Conservation (phyloP, 2,113 vertebrate genomes). For the Salvelinus alpinus region DNA sequence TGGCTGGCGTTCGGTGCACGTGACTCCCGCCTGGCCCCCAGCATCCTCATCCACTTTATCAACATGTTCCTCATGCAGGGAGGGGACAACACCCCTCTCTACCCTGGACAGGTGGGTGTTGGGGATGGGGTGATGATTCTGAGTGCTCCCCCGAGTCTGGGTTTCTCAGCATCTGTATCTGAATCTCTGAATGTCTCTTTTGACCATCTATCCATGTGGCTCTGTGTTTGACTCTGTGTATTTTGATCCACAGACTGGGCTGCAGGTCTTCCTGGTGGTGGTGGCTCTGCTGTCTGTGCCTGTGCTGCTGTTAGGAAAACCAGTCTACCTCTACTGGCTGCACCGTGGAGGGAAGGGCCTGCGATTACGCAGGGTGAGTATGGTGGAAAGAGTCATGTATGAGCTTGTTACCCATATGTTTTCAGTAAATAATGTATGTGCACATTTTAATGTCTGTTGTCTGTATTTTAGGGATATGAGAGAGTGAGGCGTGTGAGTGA, state of each 20-base stretch:
- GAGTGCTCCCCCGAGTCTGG: background rate
- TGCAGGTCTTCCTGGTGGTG: constrained; percentile 84
- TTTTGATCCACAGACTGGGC: constrained; percentile 69
- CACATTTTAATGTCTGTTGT: background rate
- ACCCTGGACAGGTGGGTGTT: constrained; percentile 83
- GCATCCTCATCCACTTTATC: constrained; percentile 95
- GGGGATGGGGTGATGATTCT: background rate
- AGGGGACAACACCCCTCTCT: constrained; percentile 70
- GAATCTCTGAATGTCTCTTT: background rate
- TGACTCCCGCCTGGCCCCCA: constrained; percentile 85
- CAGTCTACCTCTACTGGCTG: constrained; percentile 89
- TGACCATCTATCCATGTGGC: background rate
- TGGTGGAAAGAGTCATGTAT: background rate
- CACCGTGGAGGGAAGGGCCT: constrained; percentile 83
- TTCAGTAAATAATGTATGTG: too few species aligned
- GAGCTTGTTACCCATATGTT: too few species aligned
- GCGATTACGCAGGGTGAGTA: constrained; percentile 82
- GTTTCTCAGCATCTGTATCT: background rate
- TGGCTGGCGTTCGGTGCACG: constrained; percentile 84
- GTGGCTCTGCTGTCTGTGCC: constrained; percentile 86
- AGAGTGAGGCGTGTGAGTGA: constrained; percentile 89
- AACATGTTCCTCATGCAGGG: constrained; percentile 91
- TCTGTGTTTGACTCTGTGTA: constrained; percentile 18
- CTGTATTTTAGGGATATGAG: constrained; percentile 83
- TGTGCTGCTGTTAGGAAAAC: constrained; percentile 90